Base-by-base conservation (phyloP, 1,140 invertebrate genomes). In the Drosophila pandora region DNA sequence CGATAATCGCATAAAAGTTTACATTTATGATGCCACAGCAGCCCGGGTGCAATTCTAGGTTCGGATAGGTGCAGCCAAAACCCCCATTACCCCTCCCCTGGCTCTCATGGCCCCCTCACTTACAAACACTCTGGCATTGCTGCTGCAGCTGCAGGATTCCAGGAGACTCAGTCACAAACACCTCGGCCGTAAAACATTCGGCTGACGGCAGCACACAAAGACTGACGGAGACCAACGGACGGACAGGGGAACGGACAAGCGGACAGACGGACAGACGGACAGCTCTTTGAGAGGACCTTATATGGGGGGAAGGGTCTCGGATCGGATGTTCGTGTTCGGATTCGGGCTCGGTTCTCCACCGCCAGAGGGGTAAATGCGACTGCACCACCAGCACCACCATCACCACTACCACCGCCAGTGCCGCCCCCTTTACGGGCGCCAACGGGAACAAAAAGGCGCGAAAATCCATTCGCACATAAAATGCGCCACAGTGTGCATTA, bases 401-500 rank as follows among this genome's bases (percentile, higher is more conserved):
- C 25, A 23, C 48, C 58, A 39, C 47, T 25, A n/a, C 25, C 48
- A 8, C 48, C 25, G 23, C 43, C 12, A 28, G n/a, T 21, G 9
- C 28, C 25, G 34, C 25, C 13, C 41, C 41, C 41, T 43, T 43
- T 17, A 43, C 21, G n/a, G n/a, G n/a, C n/a, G 41, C 49, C 45
- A 62, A 71, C 50, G 74, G 76, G 76, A 82, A 87, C 82, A 87
- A 87, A 87, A 87, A 87, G 85, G 84, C 85, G 88, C 88, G 88
- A 90, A 87, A 90, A 90, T 85, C 89, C 84, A 90, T 90, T 90
- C 89, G 90, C 80, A 90, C 89, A 90, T 90, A 90, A 90, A 90
- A 90, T 90, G 89, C 79, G 89, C 89, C 89, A 89, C 84, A 90
- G 90, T 91, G 87, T 91, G 90, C 84, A 91, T 91, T 91, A 91